Evolutionary conservation across 2,113 vertebrate genomes (phyloP).

Genomic region (Phyllostomus discolor): DNA sequence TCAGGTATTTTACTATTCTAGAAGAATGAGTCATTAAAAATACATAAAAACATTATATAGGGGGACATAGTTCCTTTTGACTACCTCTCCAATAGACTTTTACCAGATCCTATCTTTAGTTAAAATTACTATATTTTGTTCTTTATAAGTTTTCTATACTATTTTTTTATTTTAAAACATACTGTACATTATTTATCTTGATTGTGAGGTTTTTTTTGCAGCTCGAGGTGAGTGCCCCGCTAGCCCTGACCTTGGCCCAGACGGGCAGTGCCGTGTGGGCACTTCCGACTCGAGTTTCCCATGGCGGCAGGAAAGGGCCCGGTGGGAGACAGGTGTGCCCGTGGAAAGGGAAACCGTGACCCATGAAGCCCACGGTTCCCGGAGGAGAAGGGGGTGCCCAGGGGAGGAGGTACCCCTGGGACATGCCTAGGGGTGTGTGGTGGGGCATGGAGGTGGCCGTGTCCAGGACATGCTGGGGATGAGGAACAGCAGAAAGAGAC

Average conservation of each 20-base stretch:
- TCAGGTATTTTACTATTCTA: neutral
- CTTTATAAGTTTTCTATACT: neutral
- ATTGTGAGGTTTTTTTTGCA: neutral
- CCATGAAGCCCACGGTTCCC: no score
- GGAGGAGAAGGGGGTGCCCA: no score
- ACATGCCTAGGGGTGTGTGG: no score
- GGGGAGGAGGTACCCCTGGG: no score
- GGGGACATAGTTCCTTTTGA: neutral
- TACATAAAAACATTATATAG: neutral
- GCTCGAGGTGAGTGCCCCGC: neutral
- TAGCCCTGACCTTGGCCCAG: neutral
- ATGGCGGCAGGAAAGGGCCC: neutral
- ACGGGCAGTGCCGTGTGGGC: neutral
- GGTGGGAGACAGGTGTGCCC: neutral
- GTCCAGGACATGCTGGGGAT: no score
- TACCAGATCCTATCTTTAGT: neutral
- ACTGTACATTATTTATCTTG: neutral
- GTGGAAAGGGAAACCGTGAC: neutral
- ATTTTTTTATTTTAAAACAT: neutral
- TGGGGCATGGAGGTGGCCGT: rapidly evolving
- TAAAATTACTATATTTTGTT: neutral
- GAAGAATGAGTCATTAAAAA: neutral
- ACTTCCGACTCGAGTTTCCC: neutral
- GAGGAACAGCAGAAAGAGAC: neutral
- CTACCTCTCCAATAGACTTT: neutral